Evolutionary conservation across 2,888 invertebrate genomes (phyloP).

Genomic region (Syritta pipiens): DNA sequence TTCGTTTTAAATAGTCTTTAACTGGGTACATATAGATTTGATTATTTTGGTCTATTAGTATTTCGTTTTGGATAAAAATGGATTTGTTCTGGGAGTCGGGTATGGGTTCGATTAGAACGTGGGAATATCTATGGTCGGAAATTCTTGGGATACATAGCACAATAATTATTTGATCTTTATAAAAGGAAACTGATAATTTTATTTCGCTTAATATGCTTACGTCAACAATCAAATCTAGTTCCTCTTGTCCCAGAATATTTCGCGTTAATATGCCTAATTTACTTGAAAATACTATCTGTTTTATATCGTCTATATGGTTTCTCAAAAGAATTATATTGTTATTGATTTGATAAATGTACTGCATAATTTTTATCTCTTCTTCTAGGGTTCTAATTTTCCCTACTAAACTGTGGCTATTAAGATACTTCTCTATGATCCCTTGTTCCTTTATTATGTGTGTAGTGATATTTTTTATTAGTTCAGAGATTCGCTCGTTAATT

Average conservation of each 20-base stretch:
- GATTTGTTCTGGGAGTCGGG: neutral
- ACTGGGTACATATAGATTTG: neutral
- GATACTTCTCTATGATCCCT: neutral
- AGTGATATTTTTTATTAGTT: neutral
- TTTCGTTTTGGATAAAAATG: neutral
- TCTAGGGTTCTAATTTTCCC: neutral
- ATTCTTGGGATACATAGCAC: constrained; percentile 14
- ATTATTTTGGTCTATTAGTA: constrained; percentile 1
- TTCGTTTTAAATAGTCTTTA: neutral
- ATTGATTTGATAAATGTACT: constrained; percentile 18
- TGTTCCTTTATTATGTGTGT: constrained; percentile 1
- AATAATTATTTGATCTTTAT: constrained; percentile 20
- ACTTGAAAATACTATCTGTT: constrained; percentile 9
- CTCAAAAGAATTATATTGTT: constrained; percentile 10
- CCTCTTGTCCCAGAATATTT: constrained; percentile 12
- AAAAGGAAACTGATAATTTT: neutral
- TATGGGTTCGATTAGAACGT: constrained; percentile 3
- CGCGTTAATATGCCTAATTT: constrained; percentile 12
- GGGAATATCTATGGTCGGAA: constrained; percentile 6
- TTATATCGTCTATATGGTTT: constrained; percentile 15
- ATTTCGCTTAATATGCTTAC: neutral
- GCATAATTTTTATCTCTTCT: constrained; percentile 3
- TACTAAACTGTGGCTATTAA: neutral
- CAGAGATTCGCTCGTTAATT: neutral
- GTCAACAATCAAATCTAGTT: constrained; percentile 8